Conservation (phyloP, 1,140 invertebrate genomes). For the Amphibalanus amphitrite region DNA sequence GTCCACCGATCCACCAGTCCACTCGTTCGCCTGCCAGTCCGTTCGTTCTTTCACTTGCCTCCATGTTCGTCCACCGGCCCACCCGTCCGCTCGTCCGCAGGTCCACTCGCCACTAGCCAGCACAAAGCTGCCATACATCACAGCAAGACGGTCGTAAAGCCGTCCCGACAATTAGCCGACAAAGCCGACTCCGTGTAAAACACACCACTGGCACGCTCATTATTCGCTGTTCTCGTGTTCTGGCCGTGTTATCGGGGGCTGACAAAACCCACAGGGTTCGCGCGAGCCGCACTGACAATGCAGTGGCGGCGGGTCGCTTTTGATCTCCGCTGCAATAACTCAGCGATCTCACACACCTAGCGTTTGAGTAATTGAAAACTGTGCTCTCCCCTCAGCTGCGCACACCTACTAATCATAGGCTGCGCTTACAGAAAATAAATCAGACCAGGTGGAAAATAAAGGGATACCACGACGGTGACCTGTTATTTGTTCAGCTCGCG, state of each 20-base stretch:
- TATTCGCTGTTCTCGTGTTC: neutral
- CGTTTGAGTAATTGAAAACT: slow-evolving; percentile 1
- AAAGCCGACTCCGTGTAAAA: neutral
- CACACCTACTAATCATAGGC: slow-evolving; percentile 1
- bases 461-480: neutral
- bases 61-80: too few relatives aligned
- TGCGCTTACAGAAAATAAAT: neutral
- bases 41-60: too few relatives aligned
- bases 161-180: neutral
- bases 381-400: neutral
- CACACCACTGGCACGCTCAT: neutral
- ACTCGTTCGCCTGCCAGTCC: too few relatives aligned
- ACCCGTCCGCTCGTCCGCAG: neutral
- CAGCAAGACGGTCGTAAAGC: neutral
- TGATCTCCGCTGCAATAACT: neutral
- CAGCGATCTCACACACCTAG: neutral
- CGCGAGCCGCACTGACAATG: neutral
- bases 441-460: neutral
- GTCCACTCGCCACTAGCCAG: too few relatives aligned
- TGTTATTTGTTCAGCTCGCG: neutral
- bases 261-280: neutral
- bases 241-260: neutral
- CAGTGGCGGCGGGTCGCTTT: neutral
- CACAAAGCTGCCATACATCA: neutral
- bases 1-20: too few relatives aligned